Evolutionary conservation across 2,113 vertebrate species (phyloP).

Genomic region (Menidia beryllina): DNA sequence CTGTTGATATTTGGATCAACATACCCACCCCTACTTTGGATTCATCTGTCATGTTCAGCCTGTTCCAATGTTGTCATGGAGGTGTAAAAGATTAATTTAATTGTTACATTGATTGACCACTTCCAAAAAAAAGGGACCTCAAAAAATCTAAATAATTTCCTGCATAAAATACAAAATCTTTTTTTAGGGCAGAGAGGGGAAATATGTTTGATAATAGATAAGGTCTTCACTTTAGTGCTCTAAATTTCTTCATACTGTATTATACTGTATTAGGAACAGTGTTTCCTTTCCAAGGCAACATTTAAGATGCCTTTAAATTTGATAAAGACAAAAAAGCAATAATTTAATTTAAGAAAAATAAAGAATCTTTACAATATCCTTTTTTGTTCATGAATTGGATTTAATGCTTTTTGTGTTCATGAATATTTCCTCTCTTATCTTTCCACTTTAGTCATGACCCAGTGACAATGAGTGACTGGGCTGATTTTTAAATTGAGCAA

Average conservation of each 20-base stretch:
- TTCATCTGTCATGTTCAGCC: neutral
- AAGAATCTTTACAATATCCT: slow-evolving; percentile 34
- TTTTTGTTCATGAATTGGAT: neutral
- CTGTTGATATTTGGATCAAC: too few species aligned
- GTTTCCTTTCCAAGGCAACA: neutral
- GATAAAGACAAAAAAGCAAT: neutral
- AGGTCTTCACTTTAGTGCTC: neutral
- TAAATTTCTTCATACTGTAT: too few species aligned
- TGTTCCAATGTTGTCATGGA: neutral
- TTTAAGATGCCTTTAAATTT: neutral
- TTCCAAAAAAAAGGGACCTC: neutral
- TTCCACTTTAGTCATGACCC: slow-evolving; percentile 52
- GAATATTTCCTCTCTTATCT: slow-evolving; percentile 47
- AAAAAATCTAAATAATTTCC: neutral
- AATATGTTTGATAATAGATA: slow-evolving; percentile 23
- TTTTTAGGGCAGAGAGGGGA: slow-evolving; percentile 21
- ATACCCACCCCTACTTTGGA: too few species aligned
- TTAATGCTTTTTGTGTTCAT: slow-evolving; percentile 4
- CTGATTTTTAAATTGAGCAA: slow-evolving; percentile 20
- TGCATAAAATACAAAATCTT: neutral
- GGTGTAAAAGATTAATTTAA: neutral
- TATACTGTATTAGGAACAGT: too few species aligned
- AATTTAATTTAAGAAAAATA: neutral
- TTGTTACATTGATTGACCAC: neutral
- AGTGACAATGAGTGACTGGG: slow-evolving; percentile 18